Evolutionary conservation across 2,888 invertebrate genomes (phyloP).

Genomic region (Mylabris sibirica): DNA sequence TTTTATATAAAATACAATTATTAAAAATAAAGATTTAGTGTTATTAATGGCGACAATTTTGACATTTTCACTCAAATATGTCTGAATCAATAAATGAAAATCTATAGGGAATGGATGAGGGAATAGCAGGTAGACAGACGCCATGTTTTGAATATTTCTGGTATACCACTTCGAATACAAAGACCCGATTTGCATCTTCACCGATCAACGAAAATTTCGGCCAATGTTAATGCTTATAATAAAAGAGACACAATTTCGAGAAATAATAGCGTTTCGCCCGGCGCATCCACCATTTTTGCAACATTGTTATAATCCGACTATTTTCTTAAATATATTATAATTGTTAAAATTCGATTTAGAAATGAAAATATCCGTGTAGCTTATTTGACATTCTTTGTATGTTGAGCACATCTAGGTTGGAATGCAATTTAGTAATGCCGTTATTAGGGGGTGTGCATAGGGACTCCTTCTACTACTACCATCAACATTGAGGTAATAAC

Average conservation of each 20-base stretch:
- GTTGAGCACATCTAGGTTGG: neutral
- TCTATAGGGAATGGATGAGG: conserved; percentile 46
- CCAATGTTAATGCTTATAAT: too few relatives aligned
- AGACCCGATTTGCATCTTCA: conserved; percentile 41
- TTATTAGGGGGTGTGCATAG: conserved; percentile 10
- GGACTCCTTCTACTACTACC: conserved; percentile 5
- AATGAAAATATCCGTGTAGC: conserved; percentile 14
- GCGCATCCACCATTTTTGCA: conserved; percentile 1
- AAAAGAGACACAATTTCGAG: neutral
- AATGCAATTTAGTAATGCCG: conserved; percentile 9
- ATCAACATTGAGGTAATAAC: conserved; percentile 39
- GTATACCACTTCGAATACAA: conserved; percentile 39
- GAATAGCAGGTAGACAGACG: conserved; percentile 39
- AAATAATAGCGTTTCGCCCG: neutral
- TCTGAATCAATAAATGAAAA: conserved; percentile 48
- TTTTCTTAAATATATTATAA: neutral
- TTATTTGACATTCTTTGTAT: conserved; percentile 5
- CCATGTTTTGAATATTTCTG: conserved; percentile 38
- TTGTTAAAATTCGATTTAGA: neutral
- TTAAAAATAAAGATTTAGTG: neutral
- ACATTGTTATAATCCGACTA: neutral
- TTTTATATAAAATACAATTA: neutral
- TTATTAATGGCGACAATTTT: neutral
- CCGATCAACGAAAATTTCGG: neutral
- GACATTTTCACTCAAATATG: neutral